Conservation (phyloP, 2,113 vertebrate species). For the Scopus umbretta region DNA sequence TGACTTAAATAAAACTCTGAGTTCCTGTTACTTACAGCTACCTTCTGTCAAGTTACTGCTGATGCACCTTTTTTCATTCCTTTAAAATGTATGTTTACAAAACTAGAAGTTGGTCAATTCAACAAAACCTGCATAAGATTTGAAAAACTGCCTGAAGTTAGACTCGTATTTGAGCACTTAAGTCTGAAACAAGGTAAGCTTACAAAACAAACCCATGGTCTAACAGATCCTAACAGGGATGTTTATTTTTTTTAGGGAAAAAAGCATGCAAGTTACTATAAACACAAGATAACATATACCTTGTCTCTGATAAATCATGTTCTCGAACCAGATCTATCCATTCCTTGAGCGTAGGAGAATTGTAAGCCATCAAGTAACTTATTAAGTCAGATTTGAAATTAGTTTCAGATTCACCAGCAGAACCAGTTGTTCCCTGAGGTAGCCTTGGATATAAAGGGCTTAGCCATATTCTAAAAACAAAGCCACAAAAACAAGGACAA, state of each 20-base stretch:
- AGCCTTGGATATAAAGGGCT: conserved; percentile 90
- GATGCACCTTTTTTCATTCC: neutral
- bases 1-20: neutral
- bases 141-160: neutral
- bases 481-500: neutral
- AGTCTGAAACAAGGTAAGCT: neutral
- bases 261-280: neutral
- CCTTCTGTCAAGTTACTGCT: neutral
- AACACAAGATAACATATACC: conserved; percentile 57
- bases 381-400: conserved; percentile 90
- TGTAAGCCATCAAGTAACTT: conserved; percentile 86
- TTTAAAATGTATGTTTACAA: neutral
- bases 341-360: conserved; percentile 77
- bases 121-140: neutral
- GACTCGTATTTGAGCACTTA: neutral
- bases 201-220: neutral
- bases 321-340: conserved; percentile 86
- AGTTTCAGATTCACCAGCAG: conserved; percentile 86
- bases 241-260: neutral
- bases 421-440: conserved; percentile 65
- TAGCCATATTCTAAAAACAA: conserved; percentile 86
- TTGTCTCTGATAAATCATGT: conserved; percentile 92
- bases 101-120: neutral
- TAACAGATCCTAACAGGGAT: neutral
- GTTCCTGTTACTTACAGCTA: neutral